Evolutionary conservation across 2,888 invertebrate species (phyloP), one percentile per base, ranked within the genome.

Genomic region (Drosophila ustulata): DNA sequence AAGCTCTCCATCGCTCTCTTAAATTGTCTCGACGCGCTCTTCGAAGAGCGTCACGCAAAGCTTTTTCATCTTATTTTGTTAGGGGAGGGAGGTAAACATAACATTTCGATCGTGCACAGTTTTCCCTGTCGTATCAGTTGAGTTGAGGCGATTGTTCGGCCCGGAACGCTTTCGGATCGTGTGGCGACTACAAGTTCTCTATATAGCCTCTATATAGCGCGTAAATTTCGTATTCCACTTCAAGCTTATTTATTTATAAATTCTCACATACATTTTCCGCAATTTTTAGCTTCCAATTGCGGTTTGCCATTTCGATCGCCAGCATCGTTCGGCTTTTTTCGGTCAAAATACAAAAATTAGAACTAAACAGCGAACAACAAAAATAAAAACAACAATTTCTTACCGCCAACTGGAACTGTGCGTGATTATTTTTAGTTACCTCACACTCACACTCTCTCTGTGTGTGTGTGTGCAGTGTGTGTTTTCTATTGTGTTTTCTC

Each of bases 71-170:
- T 58, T 13, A 9, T 39, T 30, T 51, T 26, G 26, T 6, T 45
- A 25, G 25, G 5, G 52, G 26, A 46, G 11, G 55, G 47, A 52
- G 55, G n/a, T n/a, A 30, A 13, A 30, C 30, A 43, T 41, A 41
- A 41, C 39, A 39, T 41, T 50, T 28, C 23, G 43, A 57, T 64
- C 56, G 64, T 58, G 52, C 70, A 64, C 67, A 81, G 51, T 81
- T 75, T 81, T 82, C 76, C 81, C 63, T 73, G 47, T 52, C 69
- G 76, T 71, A 80, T 74, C 88, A 84, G 83, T 84, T 66, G 70
- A 72, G 75, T 67, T 53, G 69, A 66, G 57, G 78, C 78, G 65
- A 51, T 66, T 78, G 73, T 55, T 66, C 63, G 71, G 71, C 51
- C 49, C 79, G 73, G 71, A 64, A 68, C 66, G 47, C 62, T 55